Evolutionary conservation across 2,888 invertebrate genomes (phyloP).

Genomic region (Drosophila aldrichi): DNA sequence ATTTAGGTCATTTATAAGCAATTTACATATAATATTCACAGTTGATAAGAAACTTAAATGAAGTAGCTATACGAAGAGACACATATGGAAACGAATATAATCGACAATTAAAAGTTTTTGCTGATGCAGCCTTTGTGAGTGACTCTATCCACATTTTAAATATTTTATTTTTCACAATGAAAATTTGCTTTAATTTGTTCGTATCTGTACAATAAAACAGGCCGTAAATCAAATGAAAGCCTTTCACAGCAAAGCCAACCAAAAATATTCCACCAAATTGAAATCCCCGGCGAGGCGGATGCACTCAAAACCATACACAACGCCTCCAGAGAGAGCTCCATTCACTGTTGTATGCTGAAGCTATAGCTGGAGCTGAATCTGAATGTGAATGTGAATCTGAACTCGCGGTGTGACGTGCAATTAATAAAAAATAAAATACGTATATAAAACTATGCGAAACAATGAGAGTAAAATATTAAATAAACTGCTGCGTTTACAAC

Average conservation of each 20-base stretch:
- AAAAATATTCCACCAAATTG: slow-evolving; percentile 18
- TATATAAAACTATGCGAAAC: slow-evolving; percentile 14
- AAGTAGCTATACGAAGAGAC: not conserved
- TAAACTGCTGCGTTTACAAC: slow-evolving; percentile 31
- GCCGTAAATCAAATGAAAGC: slow-evolving; percentile 32
- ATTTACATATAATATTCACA: not conserved
- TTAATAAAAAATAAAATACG: slow-evolving; percentile 46
- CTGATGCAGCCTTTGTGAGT: not conserved
- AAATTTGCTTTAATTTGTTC: slow-evolving; percentile 6
- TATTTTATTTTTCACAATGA: not conserved
- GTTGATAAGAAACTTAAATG: not conserved
- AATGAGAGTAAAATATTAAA: slow-evolving; percentile 31
- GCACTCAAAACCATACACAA: slow-evolving; percentile 17
- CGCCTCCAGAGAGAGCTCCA: not conserved
- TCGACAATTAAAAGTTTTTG: not conserved
- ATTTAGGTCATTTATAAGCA: too few species aligned
- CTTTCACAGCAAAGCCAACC: slow-evolving; percentile 7
- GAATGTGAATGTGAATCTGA: slow-evolving; percentile 10
- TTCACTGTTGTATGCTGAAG: slow-evolving; percentile 5
- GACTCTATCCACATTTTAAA: not conserved
- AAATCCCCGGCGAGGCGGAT: slow-evolving; percentile 22
- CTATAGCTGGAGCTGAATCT: not conserved
- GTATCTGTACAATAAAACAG: slow-evolving; percentile 12
- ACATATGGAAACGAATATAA: not conserved
- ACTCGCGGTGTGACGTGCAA: slow-evolving; percentile 32